These are phyloP conservation scores for Crossocerus cetratus DNA, from an alignment of 2,888 invertebrate species.

Conservation along the genomic window DNA sequence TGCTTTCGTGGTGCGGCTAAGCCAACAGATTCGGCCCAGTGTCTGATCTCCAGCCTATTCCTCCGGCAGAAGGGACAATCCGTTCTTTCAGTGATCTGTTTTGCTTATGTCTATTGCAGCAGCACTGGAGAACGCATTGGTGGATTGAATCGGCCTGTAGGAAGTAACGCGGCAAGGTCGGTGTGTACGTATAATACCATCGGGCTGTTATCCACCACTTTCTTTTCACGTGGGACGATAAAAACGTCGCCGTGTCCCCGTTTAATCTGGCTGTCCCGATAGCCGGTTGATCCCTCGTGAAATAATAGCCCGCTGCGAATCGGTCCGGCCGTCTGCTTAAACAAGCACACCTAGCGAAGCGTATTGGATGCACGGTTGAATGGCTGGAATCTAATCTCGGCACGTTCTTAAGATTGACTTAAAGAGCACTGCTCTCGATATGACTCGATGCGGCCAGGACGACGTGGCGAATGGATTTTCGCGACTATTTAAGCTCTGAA, in stretches of 20 bases:
- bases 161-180: constrained; percentile 10
- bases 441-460: background rate
- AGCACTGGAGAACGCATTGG: too few relatives aligned
- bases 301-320: constrained; percentile 21
- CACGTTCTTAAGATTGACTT: constrained; percentile 33
- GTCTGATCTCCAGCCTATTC: too few relatives aligned
- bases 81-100: too few relatives aligned
- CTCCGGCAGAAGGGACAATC: too few relatives aligned
- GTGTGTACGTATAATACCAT: constrained; percentile 16
- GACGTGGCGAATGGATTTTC: too few relatives aligned
- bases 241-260: constrained; percentile 28
- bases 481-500: too few relatives aligned
- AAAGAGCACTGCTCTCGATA: constrained; percentile 41
- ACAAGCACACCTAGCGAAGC: constrained; percentile 16
- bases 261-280: constrained; percentile 46
- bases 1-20: too few relatives aligned
- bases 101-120: too few relatives aligned
- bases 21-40: too few relatives aligned
- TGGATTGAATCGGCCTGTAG: constrained; percentile 14
- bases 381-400: constrained; percentile 46
- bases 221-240: constrained; percentile 48
- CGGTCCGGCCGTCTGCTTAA: constrained; percentile 11
- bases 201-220: constrained; percentile 17
- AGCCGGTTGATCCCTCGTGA: constrained; percentile 32
- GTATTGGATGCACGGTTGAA: background rate